Percentiles rank a stretch among this genome's conserved stretches.
phyloP scores from a whole-genome alignment of 2,888 invertebrate genomes.

The Orthosia incerta region DNA sequence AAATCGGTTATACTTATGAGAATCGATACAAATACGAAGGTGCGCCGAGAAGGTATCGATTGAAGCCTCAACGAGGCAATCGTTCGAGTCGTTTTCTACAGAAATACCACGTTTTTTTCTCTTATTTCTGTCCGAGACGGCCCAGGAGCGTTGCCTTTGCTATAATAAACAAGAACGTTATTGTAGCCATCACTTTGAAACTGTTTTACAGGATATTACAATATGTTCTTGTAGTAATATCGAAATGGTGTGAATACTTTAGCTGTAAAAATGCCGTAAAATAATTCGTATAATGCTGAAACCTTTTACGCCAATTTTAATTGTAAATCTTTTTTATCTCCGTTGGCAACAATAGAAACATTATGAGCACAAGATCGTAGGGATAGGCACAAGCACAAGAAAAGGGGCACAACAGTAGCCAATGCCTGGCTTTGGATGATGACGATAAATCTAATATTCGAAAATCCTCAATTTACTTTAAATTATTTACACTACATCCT shows the following conservation, averaged over 20 bases:
- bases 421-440: too few species aligned
- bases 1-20: slow-evolving; percentile 53
- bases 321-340: too few species aligned
- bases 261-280: neutral
- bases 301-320: too few species aligned
- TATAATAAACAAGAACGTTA: slow-evolving; percentile 80
- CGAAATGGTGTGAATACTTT: neutral
- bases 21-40: slow-evolving; percentile 70
- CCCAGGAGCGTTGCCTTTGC: slow-evolving; percentile 87
- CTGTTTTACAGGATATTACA: slow-evolving; percentile 50
- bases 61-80: slow-evolving; percentile 80
- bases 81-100: slow-evolving; percentile 83
- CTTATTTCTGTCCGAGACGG: slow-evolving; percentile 81
- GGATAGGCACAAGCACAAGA: too few species aligned
- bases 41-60: slow-evolving; percentile 72
- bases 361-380: too few species aligned
- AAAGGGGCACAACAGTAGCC: too few species aligned
- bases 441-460: too few species aligned
- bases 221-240: neutral
- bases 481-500: slow-evolving; percentile 1
- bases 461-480: neutral
- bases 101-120: slow-evolving; percentile 83
- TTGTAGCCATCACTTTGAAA: slow-evolving; percentile 70
- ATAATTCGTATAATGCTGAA: too few species aligned
- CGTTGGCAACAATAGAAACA: too few species aligned